Conservation (phyloP, 2,888 invertebrate species). For the Himalopsyche japonica region DNA sequence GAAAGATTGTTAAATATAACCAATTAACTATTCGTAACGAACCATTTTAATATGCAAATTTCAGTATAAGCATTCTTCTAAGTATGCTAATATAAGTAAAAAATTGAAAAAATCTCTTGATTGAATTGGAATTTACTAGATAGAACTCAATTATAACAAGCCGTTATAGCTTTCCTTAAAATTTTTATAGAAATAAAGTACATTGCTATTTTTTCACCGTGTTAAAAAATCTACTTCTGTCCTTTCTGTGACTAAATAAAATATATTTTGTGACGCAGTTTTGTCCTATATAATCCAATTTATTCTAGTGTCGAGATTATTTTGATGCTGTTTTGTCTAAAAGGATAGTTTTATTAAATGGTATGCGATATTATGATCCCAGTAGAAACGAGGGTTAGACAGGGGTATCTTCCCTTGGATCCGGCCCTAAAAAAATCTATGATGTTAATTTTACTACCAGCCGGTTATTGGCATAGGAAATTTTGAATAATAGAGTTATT, state of each 20-base stretch:
- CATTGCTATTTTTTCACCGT: no score
- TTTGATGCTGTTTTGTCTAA: not conserved
- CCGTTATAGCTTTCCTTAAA: no score
- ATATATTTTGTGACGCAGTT: not conserved
- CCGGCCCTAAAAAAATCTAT: not conserved
- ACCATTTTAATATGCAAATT: no score
- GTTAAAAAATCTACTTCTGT: not conserved
- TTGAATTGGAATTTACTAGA: no score
- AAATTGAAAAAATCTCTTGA: no score
- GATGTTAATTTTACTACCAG: not conserved
- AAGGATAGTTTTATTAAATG: not conserved
- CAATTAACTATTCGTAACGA: no score
- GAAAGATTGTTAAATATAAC: no score
- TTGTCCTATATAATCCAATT: not conserved
- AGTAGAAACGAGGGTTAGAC: not conserved
- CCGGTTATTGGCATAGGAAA: not conserved
- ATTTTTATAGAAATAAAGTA: no score
- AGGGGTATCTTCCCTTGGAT: not conserved
- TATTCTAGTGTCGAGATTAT: not conserved
- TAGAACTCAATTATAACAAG: no score
- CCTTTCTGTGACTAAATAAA: not conserved
- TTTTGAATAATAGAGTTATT: not conserved
- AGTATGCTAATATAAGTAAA: no score
- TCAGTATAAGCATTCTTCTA: no score
- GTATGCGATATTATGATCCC: constrained; percentile 1